Conservation (phyloP, 64 coral and sea anemone genomes). For the Actinia equina region DNA sequence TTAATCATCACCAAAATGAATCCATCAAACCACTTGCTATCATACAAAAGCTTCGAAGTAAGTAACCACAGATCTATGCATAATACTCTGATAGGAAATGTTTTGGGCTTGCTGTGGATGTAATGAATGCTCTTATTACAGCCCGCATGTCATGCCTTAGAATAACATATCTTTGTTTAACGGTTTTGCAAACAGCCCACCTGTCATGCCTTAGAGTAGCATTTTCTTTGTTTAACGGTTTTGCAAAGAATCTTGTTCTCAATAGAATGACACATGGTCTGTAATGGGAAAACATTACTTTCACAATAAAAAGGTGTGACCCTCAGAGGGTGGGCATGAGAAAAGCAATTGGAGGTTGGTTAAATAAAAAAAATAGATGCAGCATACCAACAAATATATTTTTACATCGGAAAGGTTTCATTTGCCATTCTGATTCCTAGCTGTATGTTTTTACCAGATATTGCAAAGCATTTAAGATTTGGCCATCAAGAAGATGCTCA, state of each 20-base stretch:
- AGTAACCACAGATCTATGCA: conserved; percentile 4
- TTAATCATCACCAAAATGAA: conserved; percentile 86
- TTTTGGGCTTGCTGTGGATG: no score
- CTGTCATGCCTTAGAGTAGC: no score
- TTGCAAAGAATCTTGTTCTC: no score
- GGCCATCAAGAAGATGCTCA: conserved; percentile 98
- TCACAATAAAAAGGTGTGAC: no score
- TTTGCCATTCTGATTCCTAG: background rate
- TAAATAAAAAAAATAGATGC: background rate
- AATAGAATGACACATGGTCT: no score
- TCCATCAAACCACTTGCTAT: conserved; percentile 92
- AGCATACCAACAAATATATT: background rate
- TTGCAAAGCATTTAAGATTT: conserved; percentile 98
- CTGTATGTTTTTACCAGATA: conserved; percentile 30
- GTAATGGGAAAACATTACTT: no score
- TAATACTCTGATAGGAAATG: no score
- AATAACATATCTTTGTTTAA: no score
- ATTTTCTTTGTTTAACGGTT: no score
- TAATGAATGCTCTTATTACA: no score
- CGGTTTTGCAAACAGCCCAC: no score
- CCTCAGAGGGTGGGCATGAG: background rate
- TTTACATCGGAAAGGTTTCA: background rate
- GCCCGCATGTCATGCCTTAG: no score
- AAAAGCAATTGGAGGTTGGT: background rate
- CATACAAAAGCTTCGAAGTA: conserved; percentile 92